Evolutionary conservation across 2,797 vertebrate species (phyloP).

Genomic region (Siniperca undulata): DNA sequence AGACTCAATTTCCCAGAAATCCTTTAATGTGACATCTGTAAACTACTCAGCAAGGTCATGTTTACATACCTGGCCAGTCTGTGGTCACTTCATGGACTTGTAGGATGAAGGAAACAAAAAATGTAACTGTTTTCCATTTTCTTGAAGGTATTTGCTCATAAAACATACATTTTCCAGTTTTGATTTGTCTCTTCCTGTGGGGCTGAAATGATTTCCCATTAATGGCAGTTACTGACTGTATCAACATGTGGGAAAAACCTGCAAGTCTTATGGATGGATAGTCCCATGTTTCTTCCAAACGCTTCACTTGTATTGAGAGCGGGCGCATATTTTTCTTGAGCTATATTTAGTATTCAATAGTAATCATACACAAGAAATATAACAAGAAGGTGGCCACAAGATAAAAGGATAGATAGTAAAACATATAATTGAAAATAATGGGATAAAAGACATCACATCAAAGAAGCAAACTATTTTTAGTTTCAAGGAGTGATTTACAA

Average conservation of each 20-base stretch:
- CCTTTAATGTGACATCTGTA: conserved; percentile 32
- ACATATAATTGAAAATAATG: conserved; percentile 14
- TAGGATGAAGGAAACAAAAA: conserved; percentile 17
- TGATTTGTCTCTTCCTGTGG: conserved; percentile 13
- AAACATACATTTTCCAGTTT: conserved; percentile 33
- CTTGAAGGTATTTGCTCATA: conserved; percentile 13
- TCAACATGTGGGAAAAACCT: conserved; percentile 20
- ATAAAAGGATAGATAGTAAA: conserved; percentile 32
- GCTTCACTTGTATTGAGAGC: conserved; percentile 5
- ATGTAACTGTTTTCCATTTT: not conserved
- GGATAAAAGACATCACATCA: conserved; percentile 48
- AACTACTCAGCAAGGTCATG: conserved; percentile 26
- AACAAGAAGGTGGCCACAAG: conserved; percentile 20
- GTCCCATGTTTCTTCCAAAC: not conserved
- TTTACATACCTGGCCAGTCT: conserved; percentile 14
- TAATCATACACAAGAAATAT: not conserved
- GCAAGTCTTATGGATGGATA: not conserved
- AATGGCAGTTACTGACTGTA: not conserved
- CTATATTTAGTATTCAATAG: conserved; percentile 1
- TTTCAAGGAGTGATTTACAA: conserved; percentile 20
- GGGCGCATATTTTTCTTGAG: not conserved
- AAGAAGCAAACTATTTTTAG: conserved; percentile 50
- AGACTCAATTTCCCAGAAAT: conserved; percentile 30
- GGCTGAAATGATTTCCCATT: not conserved
- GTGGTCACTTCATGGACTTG: conserved; percentile 23